Evolutionary conservation across 2,888 invertebrate species (phyloP), one percentile per base, ranked within the genome.

Genomic region (Tinea pellionella): DNA sequence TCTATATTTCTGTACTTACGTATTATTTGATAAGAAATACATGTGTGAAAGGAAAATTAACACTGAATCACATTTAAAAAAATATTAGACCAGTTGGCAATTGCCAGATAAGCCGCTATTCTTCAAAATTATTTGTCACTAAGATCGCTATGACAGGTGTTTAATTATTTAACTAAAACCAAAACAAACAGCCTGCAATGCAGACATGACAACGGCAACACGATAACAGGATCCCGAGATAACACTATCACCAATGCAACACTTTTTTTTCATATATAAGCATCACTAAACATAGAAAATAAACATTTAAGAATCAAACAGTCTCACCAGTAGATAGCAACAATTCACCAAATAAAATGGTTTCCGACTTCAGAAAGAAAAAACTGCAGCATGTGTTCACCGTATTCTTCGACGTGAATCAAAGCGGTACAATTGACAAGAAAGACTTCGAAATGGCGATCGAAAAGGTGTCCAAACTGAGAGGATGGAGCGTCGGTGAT

Each of bases 311-410:
- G n/a, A n/a, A n/a, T n/a, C n/a, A n/a, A n/a, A n/a, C n/a, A n/a
- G n/a, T n/a, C n/a, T n/a, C n/a, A n/a, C n/a, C n/a, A n/a, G n/a
- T n/a, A n/a, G n/a, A n/a, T n/a, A n/a, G n/a, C n/a, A n/a, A n/a
- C n/a, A n/a, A n/a, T n/a, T n/a, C n/a, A n/a, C n/a, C n/a, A n/a
- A n/a, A n/a, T n/a, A 83, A 78, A 73, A 85, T 85, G 83, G 92
- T 95, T 79, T 94, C 95, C 65, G 94, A 94, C 68, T 96, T 96
- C 84, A 93, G 95, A 76, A 94, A 93, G 88, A 94, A 94, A 90
- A 96, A 96, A 81, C 90, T 96, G 41, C 89, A 93, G 66, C 93
- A 94, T 81, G 93, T 96, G 61, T 96, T 96, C 90, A 92, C 92
- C 74, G 92, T 93, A 56, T 95, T 96, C 85, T 95, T 96, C 70